Conservation (phyloP, 1,140 invertebrate genomes). For the Pseudomyrmex cubaensis region DNA sequence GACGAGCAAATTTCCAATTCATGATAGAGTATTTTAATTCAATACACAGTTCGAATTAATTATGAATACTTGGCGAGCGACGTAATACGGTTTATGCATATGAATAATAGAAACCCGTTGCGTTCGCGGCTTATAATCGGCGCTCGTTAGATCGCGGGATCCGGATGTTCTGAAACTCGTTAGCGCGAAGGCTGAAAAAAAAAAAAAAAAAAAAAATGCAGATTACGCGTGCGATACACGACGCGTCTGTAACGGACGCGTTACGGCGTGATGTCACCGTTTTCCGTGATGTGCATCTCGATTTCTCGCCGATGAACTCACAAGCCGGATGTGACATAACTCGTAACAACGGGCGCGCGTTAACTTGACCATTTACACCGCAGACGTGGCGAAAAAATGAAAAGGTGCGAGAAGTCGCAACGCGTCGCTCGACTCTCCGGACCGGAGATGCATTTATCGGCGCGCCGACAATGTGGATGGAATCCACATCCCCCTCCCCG, state of each 20-base stretch:
- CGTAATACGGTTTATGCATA: conserved; percentile 55
- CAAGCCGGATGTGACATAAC: conserved; percentile 64
- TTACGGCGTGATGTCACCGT: conserved; percentile 60
- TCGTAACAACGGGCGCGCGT: conserved; percentile 42
- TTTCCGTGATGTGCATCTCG: conserved; percentile 57
- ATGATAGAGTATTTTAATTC: conserved; percentile 41
- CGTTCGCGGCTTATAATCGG: background rate
- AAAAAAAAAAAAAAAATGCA: too few species aligned
- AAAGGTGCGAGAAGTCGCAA: background rate
- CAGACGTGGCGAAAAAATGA: conserved; percentile 28
- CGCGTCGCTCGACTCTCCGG: conserved; percentile 32
- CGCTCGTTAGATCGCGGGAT: background rate
- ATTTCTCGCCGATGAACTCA: conserved; percentile 69
- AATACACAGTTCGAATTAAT: conserved; percentile 55
- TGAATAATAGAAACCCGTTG: conserved; percentile 53
- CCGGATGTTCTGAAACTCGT: conserved; percentile 4
- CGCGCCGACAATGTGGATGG: conserved; percentile 12
- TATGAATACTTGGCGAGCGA: conserved; percentile 39
- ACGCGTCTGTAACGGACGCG: background rate
- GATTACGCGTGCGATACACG: background rate
- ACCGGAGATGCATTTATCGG: conserved; percentile 35
- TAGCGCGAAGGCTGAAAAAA: background rate
- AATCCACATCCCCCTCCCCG: background rate
- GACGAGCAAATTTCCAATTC: conserved; percentile 47
- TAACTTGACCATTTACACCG: conserved; percentile 41